phyloP scores from a whole-genome alignment of 2,797 vertebrate genomes.

The Sciaenops ocellatus region DNA sequence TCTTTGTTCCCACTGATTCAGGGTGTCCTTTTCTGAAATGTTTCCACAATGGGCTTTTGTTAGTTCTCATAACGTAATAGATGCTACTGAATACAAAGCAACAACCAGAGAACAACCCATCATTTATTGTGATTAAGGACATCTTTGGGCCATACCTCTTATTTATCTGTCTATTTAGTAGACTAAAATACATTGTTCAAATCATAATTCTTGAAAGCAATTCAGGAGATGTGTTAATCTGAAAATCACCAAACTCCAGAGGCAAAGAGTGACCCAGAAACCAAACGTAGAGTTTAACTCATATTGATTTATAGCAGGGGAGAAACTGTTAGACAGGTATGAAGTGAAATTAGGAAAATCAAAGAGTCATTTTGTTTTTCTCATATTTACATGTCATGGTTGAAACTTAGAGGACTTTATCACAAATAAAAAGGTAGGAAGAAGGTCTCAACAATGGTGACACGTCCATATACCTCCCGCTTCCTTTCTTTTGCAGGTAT shows the following conservation, averaged over 20 bases:
- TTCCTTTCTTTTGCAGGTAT: slow-evolving; percentile 83
- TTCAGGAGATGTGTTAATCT: background rate
- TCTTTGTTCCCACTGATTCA: background rate
- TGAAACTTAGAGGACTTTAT: background rate
- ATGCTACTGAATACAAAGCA: background rate
- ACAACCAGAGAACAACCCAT: background rate
- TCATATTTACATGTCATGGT: background rate
- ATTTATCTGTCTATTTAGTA: background rate
- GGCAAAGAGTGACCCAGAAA: background rate
- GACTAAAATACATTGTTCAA: background rate
- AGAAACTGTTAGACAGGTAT: background rate
- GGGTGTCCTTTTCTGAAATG: background rate
- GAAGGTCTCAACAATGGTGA: background rate
- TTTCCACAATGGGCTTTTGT: background rate
- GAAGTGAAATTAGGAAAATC: too few relatives aligned
- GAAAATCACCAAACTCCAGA: background rate
- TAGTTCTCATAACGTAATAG: background rate
- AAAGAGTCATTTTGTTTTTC: background rate
- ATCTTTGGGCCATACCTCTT: background rate
- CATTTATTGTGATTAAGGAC: background rate
- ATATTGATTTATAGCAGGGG: background rate
- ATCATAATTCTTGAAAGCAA: background rate
- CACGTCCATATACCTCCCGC: background rate
- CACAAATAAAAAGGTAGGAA: background rate
- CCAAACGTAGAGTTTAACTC: too few relatives aligned